These are phyloP conservation scores for Sebastes miniatus DNA, from an alignment of 2,797 vertebrate genomes.

Conservation along the genomic window DNA sequence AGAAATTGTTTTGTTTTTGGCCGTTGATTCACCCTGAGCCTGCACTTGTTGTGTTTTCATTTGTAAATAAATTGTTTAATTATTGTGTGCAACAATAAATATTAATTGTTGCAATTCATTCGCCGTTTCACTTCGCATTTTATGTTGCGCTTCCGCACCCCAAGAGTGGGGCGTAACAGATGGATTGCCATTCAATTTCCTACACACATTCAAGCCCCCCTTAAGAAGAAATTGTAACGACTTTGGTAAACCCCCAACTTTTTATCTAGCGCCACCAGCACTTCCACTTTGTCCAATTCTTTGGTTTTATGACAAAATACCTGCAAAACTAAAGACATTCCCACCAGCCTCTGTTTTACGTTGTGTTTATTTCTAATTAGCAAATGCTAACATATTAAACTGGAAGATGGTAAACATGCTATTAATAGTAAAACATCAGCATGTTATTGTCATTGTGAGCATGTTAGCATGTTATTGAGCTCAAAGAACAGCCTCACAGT, in stretches of 20 bases:
- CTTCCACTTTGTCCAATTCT: background rate
- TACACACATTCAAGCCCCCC: background rate
- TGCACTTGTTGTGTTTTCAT: too few relatives aligned
- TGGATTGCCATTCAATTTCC: background rate
- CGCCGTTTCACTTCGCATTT: too few relatives aligned
- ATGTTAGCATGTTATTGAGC: background rate
- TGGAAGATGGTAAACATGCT: background rate
- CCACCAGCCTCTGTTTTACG: background rate
- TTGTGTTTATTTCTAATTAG: background rate
- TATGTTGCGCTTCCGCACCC: too few relatives aligned
- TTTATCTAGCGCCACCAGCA: background rate
- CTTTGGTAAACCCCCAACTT: background rate
- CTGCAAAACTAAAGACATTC: background rate
- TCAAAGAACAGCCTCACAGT: background rate
- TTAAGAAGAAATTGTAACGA: accelerated
- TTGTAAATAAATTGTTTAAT: too few relatives aligned
- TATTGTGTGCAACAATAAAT: too few relatives aligned
- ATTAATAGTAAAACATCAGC: background rate
- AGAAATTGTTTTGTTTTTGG: too few relatives aligned
- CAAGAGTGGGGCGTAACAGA: too few relatives aligned
- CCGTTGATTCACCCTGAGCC: too few relatives aligned
- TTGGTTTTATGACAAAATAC: background rate
- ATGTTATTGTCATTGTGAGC: background rate
- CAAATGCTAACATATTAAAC: background rate
- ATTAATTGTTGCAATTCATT: too few relatives aligned